Evolutionary conservation across 2,888 invertebrate genomes (phyloP).

Genomic region (Himalopsyche kuldschensis): DNA sequence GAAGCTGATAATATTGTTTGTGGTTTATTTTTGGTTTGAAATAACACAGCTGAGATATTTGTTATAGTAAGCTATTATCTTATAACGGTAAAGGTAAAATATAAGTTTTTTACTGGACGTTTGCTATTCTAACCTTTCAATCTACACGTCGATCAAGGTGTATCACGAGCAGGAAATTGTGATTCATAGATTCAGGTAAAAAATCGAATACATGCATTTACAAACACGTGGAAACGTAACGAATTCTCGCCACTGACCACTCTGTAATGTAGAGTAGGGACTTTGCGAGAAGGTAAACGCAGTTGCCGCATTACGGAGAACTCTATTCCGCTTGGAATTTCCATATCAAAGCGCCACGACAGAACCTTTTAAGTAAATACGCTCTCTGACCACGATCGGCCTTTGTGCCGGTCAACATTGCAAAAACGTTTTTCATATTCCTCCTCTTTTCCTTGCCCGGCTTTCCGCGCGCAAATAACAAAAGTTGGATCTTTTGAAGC

Average conservation of each 20-base stretch:
- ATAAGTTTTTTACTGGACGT: neutral
- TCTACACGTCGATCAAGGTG: neutral
- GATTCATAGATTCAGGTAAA: slow-evolving; percentile 29
- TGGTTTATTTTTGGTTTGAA: too few relatives aligned
- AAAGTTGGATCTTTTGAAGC: slow-evolving; percentile 29
- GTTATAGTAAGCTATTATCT: too few relatives aligned
- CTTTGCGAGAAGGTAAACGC: neutral
- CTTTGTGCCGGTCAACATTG: slow-evolving; percentile 28
- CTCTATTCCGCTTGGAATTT: slow-evolving; percentile 19
- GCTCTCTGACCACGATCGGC: slow-evolving; percentile 21
- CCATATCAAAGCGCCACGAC: slow-evolving; percentile 33
- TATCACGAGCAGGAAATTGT: neutral
- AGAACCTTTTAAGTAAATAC: slow-evolving; percentile 38
- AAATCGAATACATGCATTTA: slow-evolving; percentile 13
- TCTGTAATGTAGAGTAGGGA: neutral
- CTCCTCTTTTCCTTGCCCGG: slow-evolving; percentile 6
- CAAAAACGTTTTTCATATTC: slow-evolving; percentile 36
- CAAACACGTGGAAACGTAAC: slow-evolving; percentile 22
- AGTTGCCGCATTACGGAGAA: neutral
- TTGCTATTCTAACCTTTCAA: neutral
- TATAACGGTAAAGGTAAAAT: neutral
- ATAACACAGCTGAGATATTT: too few relatives aligned
- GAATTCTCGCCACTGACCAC: slow-evolving; percentile 28
- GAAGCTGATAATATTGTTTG: too few relatives aligned
- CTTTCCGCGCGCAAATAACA: slow-evolving; percentile 16